Evolutionary conservation across 2,888 invertebrate genomes (phyloP).

Genomic region (Neria commutata): DNA sequence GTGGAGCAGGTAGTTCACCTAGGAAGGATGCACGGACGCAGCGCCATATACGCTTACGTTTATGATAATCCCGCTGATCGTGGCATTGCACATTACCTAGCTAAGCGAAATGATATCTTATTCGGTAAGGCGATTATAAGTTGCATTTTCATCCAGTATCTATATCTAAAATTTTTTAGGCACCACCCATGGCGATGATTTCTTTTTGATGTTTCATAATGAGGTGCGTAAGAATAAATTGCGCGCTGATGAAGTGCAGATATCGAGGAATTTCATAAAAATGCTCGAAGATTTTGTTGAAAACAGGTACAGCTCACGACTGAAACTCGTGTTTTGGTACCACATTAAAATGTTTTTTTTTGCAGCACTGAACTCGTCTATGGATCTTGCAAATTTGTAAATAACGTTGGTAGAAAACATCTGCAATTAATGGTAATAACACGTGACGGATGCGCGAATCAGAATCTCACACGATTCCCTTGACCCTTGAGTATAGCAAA

Average conservation of each 20-base stretch:
- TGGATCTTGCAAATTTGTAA: slow-evolving; percentile 39
- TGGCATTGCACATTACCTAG: slow-evolving; percentile 67
- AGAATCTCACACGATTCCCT: slow-evolving; percentile 25
- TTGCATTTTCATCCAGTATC: background rate
- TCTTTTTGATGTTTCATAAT: slow-evolving; percentile 41
- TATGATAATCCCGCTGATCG: slow-evolving; percentile 68
- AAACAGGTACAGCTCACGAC: background rate
- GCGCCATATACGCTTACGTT: slow-evolving; percentile 71
- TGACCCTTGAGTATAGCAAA: slow-evolving; percentile 6
- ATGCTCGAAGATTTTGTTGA: slow-evolving; percentile 46
- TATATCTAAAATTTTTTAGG: slow-evolving; percentile 31
- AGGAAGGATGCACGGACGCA: slow-evolving; percentile 65
- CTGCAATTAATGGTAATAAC: slow-evolving; percentile 37
- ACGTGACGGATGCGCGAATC: slow-evolving; percentile 32
- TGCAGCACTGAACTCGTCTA: slow-evolving; percentile 31
- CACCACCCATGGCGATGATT: slow-evolving; percentile 48
- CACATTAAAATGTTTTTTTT: slow-evolving; percentile 7
- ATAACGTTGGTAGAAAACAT: slow-evolving; percentile 33
- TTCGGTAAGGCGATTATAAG: slow-evolving; percentile 65
- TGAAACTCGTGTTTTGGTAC: background rate
- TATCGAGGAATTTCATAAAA: slow-evolving; percentile 40
- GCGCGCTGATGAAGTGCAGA: slow-evolving; percentile 32
- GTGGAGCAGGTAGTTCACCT: slow-evolving; percentile 68
- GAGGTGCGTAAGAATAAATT: slow-evolving; percentile 1
- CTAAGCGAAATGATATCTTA: slow-evolving; percentile 60